These are phyloP conservation scores for Dinoponera quadriceps DNA, from an alignment of 1,140 invertebrate genomes.

Conservation along the genomic window DNA sequence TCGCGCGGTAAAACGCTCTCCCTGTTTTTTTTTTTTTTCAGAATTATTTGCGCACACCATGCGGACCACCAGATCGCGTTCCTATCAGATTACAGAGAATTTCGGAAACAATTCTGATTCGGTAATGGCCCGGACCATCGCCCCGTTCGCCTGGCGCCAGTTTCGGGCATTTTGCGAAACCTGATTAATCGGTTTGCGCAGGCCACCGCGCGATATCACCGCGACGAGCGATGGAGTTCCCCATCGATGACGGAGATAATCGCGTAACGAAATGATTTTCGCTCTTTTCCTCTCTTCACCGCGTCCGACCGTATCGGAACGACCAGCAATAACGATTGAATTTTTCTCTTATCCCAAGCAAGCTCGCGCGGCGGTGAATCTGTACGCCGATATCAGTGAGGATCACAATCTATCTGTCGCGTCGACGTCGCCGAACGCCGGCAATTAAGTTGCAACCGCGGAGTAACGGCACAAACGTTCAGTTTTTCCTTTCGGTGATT, in stretches of 20 bases:
- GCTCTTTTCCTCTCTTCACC: background rate
- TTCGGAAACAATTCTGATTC: slow-evolving; percentile 60
- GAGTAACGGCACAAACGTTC: no score
- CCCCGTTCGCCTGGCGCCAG: slow-evolving; percentile 22
- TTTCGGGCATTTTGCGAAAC: slow-evolving; percentile 53
- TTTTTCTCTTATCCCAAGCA: background rate
- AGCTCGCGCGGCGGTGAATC: background rate
- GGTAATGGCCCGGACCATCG: slow-evolving; percentile 44
- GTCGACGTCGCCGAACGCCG: background rate
- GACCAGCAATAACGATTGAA: background rate
- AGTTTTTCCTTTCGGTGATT: background rate
- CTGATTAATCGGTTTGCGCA: slow-evolving; percentile 64
- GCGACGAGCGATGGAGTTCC: slow-evolving; percentile 55
- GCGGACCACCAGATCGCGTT: slow-evolving; percentile 43
- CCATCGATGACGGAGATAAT: slow-evolving; percentile 62
- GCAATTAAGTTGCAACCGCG: no score
- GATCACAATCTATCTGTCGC: background rate
- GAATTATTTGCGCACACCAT: slow-evolving; percentile 54
- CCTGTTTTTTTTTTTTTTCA: slow-evolving; percentile 24
- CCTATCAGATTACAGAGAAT: slow-evolving; percentile 58
- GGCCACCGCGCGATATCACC: slow-evolving; percentile 52
- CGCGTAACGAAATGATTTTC: slow-evolving; percentile 55
- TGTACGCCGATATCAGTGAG: no score
- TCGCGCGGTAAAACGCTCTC: slow-evolving; percentile 40
- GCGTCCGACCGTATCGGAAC: background rate